Evolutionary conservation across 2,113 vertebrate species (phyloP).

Genomic region (Ursus arctos): DNA sequence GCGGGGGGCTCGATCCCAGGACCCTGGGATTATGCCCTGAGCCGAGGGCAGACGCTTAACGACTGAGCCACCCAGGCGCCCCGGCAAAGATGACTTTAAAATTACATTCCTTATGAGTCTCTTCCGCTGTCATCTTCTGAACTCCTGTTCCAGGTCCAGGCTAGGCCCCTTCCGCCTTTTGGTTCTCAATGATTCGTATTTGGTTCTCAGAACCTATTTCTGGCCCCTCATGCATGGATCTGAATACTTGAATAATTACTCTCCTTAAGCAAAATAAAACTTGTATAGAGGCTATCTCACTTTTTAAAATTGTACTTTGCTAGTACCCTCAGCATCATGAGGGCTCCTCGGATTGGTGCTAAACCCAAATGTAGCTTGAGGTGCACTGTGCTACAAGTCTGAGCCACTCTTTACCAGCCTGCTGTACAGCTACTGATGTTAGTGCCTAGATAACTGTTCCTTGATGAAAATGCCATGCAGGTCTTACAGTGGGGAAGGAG

Average conservation of each 20-base stretch:
- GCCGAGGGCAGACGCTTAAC: too few species aligned
- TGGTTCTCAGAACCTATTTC: background rate
- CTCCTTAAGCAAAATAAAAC: background rate
- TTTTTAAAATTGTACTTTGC: background rate
- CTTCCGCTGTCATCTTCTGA: background rate
- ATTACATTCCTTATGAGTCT: background rate
- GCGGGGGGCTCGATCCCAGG: too few species aligned
- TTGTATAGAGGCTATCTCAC: background rate
- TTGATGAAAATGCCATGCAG: background rate
- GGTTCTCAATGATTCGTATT: background rate
- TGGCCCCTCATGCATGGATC: background rate
- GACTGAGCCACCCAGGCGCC: too few species aligned
- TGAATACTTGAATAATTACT: slow-evolving; percentile 4
- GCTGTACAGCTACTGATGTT: background rate
- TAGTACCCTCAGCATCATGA: background rate
- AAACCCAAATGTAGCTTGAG: background rate
- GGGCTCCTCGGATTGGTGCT: background rate
- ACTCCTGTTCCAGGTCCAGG: background rate
- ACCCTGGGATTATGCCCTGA: too few species aligned
- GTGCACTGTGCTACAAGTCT: background rate
- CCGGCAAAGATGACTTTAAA: background rate
- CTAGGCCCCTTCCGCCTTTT: background rate
- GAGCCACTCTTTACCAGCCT: background rate
- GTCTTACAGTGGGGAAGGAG: background rate
- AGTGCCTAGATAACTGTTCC: background rate